Conservation (phyloP, 2,113 vertebrate genomes). For the Mus musculus region GRCm39 chr16:23378001-23378500, state of each 20-base stretch:
- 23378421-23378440: neutral
- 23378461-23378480: neutral
- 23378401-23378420: neutral
- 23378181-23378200: neutral
- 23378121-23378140: neutral
- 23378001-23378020: neutral
- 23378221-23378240: neutral
- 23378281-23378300: neutral
- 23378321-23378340: neutral
- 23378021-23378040: too few relatives aligned
- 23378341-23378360: too few relatives aligned
- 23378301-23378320: neutral
- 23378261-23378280: constrained; percentile 4
- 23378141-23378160: neutral
- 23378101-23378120: neutral
- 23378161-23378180: neutral
- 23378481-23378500: neutral
- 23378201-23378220: neutral
- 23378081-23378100: too few relatives aligned
- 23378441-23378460: neutral
- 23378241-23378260: constrained; percentile 50
- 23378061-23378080: too few relatives aligned
- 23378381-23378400: too few relatives aligned
- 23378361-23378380: neutral
- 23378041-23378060: too few relatives aligned